Evolutionary conservation across 1,140 invertebrate species (phyloP), one percentile per base, ranked within the genome.

Genomic region (Melanaphis sacchari): DNA sequence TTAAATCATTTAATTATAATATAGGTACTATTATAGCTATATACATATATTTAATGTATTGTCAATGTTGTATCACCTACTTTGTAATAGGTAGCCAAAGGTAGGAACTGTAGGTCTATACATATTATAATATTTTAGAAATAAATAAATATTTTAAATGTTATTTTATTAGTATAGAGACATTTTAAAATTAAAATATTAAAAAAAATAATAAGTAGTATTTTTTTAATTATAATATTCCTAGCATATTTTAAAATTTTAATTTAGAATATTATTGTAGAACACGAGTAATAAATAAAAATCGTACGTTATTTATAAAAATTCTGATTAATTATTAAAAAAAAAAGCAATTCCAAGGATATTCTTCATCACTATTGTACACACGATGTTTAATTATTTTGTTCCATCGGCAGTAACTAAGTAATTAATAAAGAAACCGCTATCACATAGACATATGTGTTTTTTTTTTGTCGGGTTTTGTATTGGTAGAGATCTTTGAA

Each of bases 401-500:
- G 26, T 76, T 76, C 46, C 40, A 49, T 76, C 40, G 4, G 38
- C 26, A 66, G 90, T 91, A 82, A 91, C 3, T 11, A 26, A 66
- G 90, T 91, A 91, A 91, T 49, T 92, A 92, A 92, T 81, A 43
- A 81, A 81, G 66, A 92, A 82, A 92, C 66, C 38, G 31, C 59
- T 46, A 49, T 18, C 22, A 40, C 46, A 81, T 92, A 46, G 40
- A 46, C 9, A 36, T 22, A 82, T 46, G 26, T 31, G 5, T 49
- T 92, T 82, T 66, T 92, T 82, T 66, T 76, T 76, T 52, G 40
- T 91, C 90, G 54, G 24, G 24, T 91, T 76, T 84, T 82, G n/a
- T 82, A 84, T 81, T 82, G 66, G 90, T 91, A 82, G 76, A 81
- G 91, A 92, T 92, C 59, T 92, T 92, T 92, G 76, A 92, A 82